Evolutionary conservation across 2,888 invertebrate genomes (phyloP), one percentile per base, ranked within the genome.

Genomic region (Rhabditoides inermis): DNA sequence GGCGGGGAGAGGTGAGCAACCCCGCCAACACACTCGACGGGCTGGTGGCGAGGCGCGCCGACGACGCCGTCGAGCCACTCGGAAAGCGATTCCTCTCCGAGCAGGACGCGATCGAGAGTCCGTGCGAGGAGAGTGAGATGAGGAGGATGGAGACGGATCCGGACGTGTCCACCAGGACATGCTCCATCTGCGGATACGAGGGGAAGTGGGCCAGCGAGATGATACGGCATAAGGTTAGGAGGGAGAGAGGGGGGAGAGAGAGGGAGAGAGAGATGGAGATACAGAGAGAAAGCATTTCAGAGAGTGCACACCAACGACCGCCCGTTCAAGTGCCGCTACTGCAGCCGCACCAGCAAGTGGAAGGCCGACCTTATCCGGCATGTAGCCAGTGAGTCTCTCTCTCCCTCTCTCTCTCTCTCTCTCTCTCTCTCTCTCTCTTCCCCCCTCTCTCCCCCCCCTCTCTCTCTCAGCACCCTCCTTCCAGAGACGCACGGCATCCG

Each of bases 321-420:
- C 50, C 79, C 80, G 1, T 81, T 77, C 70, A 76, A 76, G 55
- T 81, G 81, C 64, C 70, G 75, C 28, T 76, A 77, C 58, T 81
- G 81, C 65, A 70, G 73, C 12, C 78, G 80, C 55, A 78, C 79
- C 49, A 77, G 78, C 36, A 78, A 78, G 58, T 81, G 80, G 80
- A 78, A 79, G 62, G 79, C 80, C 3, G 81, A 81, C 59, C 74
- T 81, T 45, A 78, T 79, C 53, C 64, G 79, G 27, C 81, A 81
- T 58, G 76, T 81, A 28, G 78, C 78, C 48, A 78, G 74, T 74
- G 49, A 62, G 71, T 61, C 12, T 3, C 12, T 6, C 22, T 18
- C 18, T 18, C 15, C 35, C 12, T 18, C 40, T 40, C 37, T 15
- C 49, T 27, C 15, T 41, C 25, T 49, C 22, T 26, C 25, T 37